phyloP scores from a whole-genome alignment of 2,113 vertebrate species.

The Mystacornis crossleyi region DNA sequence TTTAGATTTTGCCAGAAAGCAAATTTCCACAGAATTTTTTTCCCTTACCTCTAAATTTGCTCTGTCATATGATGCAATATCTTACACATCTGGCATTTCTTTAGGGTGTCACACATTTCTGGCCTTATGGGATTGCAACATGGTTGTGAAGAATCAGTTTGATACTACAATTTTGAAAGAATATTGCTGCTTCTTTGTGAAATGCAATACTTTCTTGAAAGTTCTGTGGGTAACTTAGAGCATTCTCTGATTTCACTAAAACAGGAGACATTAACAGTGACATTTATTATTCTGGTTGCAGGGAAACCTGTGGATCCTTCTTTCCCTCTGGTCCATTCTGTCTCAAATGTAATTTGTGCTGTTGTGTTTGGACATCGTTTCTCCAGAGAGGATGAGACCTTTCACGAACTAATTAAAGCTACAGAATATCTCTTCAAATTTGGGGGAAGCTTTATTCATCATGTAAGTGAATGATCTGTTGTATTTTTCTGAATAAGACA shows the following conservation, averaged over 20 bases:
- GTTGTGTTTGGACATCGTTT: conserved; percentile 49
- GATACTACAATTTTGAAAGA: not conserved
- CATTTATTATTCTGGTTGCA: conserved; percentile 1
- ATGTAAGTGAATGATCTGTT: not conserved
- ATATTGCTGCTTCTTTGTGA: not conserved
- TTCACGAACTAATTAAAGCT: conserved; percentile 57
- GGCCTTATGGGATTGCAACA: not conserved
- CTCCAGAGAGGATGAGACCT: conserved; percentile 54
- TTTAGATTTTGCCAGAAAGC: not conserved
- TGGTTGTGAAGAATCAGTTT: not conserved
- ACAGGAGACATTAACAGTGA: not conserved
- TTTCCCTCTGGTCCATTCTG: conserved; percentile 10
- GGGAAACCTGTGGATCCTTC: conserved; percentile 60
- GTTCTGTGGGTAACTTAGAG: not conserved
- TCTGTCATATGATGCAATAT: not conserved
- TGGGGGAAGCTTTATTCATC: conserved; percentile 2
- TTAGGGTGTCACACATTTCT: not conserved
- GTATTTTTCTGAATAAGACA: not conserved
- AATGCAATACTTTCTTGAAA: not conserved
- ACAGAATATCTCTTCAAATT: not conserved
- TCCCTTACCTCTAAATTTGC: not conserved
- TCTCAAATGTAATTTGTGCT: conserved; percentile 64
- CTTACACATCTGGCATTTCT: not conserved
- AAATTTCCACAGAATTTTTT: not conserved
- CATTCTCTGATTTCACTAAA: not conserved